phyloP scores from a whole-genome alignment of 2,113 vertebrate species.

The Chaetops frenatus region DNA sequence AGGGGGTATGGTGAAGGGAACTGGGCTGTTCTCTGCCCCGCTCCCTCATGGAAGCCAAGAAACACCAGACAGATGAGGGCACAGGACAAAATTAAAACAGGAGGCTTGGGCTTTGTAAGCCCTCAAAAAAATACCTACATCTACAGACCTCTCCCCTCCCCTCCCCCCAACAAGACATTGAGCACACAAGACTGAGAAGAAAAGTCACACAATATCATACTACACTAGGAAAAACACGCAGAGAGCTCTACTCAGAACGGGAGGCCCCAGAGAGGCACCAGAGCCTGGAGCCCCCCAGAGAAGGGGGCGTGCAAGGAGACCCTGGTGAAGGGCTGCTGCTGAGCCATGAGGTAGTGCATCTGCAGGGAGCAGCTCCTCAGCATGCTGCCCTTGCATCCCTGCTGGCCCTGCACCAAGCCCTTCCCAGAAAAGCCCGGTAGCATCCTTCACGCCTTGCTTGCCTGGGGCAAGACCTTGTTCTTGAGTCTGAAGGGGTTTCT shows the following conservation, averaged over 20 bases:
- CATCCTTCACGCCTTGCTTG: neutral
- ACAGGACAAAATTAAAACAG: slow-evolving; percentile 17
- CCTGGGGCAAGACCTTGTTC: neutral
- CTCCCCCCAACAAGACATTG: neutral
- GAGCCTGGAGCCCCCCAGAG: neutral
- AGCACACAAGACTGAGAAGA: slow-evolving; percentile 32
- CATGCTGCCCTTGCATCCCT: neutral
- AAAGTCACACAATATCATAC: neutral
- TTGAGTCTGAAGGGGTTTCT: neutral
- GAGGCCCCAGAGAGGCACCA: neutral
- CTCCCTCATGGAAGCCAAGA: neutral
- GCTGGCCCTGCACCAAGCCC: neutral
- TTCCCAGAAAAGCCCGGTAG: neutral
- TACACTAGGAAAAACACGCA: neutral
- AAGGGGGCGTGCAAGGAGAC: neutral
- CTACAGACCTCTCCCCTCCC: slow-evolving; percentile 14
- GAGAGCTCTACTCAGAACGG: neutral
- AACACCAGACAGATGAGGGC: neutral
- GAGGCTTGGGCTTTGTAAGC: neutral
- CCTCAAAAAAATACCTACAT: slow-evolving; percentile 11
- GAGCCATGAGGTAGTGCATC: neutral
- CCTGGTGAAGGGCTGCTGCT: neutral
- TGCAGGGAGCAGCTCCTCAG: neutral
- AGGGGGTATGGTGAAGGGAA: neutral
- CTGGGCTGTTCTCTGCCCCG: neutral